Base-by-base conservation (phyloP, 2,797 vertebrate species). In the Cebuella pygmaea region DNA sequence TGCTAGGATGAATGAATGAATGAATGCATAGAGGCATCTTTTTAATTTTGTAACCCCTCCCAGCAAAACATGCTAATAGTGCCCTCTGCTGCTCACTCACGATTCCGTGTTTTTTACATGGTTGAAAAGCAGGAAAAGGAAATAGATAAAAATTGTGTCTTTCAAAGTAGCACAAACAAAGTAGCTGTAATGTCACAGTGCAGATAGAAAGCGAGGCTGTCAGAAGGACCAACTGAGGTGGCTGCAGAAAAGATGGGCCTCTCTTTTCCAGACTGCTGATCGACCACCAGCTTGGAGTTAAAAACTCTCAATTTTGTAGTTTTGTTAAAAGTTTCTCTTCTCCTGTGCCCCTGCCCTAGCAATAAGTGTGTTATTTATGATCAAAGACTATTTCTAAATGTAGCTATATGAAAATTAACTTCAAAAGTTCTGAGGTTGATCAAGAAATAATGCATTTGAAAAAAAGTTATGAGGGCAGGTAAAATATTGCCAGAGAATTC, bases 31-130 rank as follows among this genome's bases (percentile, higher is more conserved):
- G 46, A 75, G 17, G 1, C 44, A 19, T 10, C 24, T 61, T 5
- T 83, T 44, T n/a, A 52, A 44, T 46, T 57, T 85, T 82, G 52
- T 52, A 57, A 85, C 90, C 64, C 92, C 64, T 93, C 55, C 22
- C n/a, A 78, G 78, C 92, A 97, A 93, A 91, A 74, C 88, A 96
- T 96, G 93, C 55, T 93, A 76, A 96, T 55, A 97, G 96, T 97
- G 98, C 97, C 97, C 97, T 95, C 98, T 98, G 88, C 97, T 97
- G 98, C 78, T 96, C n/a, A 87, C 76, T 44, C 61, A 33, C n/a
- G 81, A 41, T 5, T 82, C 10, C 46, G 5, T 90, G 41, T 46
- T 93, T 95, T 76, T 30, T 55, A 22, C 14, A 26, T 26, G 19
- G 22, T 26, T 2, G 74, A 67, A 80, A 80, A 88, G 39, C 46